Evolutionary conservation across 2,797 vertebrate species (phyloP).

Genomic region (Lepidocolaptes lacrymiger): DNA sequence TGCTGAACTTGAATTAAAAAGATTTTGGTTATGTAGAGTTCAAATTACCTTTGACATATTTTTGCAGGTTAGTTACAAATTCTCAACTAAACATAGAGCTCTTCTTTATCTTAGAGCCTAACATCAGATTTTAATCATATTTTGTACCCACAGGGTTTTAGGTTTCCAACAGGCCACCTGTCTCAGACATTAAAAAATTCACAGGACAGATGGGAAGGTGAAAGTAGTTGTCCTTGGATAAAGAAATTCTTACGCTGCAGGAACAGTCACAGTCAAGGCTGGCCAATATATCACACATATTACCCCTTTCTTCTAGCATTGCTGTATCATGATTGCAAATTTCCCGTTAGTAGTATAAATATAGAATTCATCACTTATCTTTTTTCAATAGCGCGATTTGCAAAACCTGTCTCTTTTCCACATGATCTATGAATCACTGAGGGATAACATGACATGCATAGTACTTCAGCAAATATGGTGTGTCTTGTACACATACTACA

Average conservation of each 20-base stretch:
- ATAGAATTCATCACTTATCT: conserved; percentile 59
- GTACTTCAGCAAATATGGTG: conserved; percentile 10
- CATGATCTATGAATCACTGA: conserved; percentile 38
- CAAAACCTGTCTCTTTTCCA: conserved; percentile 63
- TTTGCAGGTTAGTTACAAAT: conserved; percentile 76
- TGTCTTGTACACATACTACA: neutral
- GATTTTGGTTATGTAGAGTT: conserved; percentile 72
- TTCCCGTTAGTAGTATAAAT: conserved; percentile 70
- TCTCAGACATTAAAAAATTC: conserved; percentile 87
- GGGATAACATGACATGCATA: conserved; percentile 20
- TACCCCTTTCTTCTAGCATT: conserved; percentile 56
- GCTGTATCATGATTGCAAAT: conserved; percentile 59
- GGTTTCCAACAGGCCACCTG: conserved; percentile 88
- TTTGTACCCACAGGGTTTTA: conserved; percentile 85
- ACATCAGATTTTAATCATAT: conserved; percentile 90
- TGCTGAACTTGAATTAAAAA: conserved; percentile 73
- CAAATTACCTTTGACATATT: conserved; percentile 76
- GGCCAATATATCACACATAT: conserved; percentile 69
- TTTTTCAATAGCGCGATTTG: neutral
- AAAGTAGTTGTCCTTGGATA: conserved; percentile 87
- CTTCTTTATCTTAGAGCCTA: conserved; percentile 79
- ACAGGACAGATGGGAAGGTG: conserved; percentile 90
- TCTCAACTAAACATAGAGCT: conserved; percentile 73
- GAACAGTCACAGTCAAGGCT: conserved; percentile 72
- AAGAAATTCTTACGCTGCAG: conserved; percentile 78